Evolutionary conservation across 2,113 vertebrate species (phyloP).

Genomic region (Oncorhynchus kisutch): DNA sequence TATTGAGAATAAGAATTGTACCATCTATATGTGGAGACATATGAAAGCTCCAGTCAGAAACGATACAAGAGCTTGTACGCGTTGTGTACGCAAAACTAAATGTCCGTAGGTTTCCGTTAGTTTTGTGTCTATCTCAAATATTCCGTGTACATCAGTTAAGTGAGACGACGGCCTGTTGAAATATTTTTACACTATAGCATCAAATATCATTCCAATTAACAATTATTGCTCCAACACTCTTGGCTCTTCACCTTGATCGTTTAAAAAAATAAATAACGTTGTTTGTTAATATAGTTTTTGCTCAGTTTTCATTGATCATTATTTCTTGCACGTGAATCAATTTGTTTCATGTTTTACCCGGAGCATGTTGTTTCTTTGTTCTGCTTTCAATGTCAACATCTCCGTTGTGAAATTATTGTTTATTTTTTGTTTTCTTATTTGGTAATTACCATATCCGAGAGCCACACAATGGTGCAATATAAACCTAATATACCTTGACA

Average conservation of each 20-base stretch:
- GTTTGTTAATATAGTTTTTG: neutral
- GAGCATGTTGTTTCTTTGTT: slow-evolving; percentile 23
- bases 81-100: slow-evolving; percentile 25
- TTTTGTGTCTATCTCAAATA: slow-evolving; percentile 22
- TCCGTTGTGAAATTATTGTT: slow-evolving; percentile 33
- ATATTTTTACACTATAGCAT: slow-evolving; percentile 43
- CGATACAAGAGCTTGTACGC: neutral
- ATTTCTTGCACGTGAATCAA: slow-evolving; percentile 53
- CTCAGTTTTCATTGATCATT: slow-evolving; percentile 37
- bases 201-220: slow-evolving; percentile 11
- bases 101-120: slow-evolving; percentile 47
- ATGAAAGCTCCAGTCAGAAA: neutral
- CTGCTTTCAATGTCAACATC: slow-evolving; percentile 50
- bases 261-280: neutral
- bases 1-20: neutral
- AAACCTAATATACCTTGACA: slow-evolving; percentile 24
- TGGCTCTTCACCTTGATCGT: neutral
- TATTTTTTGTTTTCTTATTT: slow-evolving; percentile 9
- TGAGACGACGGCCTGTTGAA: slow-evolving; percentile 34
- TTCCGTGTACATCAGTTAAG: slow-evolving; percentile 13
- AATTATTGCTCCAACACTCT: slow-evolving; percentile 34
- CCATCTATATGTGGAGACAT: neutral
- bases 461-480: slow-evolving; percentile 27
- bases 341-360: slow-evolving; percentile 30
- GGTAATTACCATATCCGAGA: neutral